A percentile compares a stretch with the other conserved stretches of the same genome.
Conservation (phyloP, 2,113 vertebrate species). For the Nannospalax galili region DNA sequence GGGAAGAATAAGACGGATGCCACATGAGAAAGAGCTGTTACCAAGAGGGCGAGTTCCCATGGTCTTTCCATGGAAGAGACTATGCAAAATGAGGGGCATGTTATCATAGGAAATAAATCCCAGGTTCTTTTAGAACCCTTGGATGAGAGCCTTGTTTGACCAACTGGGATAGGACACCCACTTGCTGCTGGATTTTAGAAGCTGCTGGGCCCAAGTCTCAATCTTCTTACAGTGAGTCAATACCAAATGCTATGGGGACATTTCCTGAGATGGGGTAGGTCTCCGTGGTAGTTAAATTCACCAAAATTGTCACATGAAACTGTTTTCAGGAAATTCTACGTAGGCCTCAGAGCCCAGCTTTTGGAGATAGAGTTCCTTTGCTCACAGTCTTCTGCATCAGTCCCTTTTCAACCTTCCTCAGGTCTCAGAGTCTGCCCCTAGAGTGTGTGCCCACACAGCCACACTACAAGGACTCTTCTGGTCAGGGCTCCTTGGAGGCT, state of each 20-base stretch:
- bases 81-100: conserved; percentile 74
- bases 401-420: not conserved
- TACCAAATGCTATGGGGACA: not conserved
- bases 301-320: not conserved
- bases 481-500: not conserved
- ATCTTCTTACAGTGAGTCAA: not conserved
- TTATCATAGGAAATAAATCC: conserved; percentile 65
- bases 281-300: not conserved
- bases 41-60: conserved; percentile 51
- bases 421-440: not conserved
- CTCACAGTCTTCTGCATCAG: not conserved
- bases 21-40: conserved; percentile 12
- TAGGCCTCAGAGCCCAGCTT: not conserved
- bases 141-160: conserved; percentile 68
- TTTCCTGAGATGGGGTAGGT: not conserved
- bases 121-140: conserved; percentile 68
- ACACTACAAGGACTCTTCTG: not conserved
- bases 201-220: conserved; percentile 10
- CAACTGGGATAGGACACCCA: conserved; percentile 64
- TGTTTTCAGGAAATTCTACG: not conserved
- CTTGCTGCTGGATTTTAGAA: conserved; percentile 62
- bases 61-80: conserved; percentile 58
- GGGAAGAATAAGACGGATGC: not conserved
- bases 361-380: not conserved
- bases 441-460: fast-evolving